phyloP scores from a whole-genome alignment of 1,140 invertebrate genomes.

The Tetramorium simillimum region DNA sequence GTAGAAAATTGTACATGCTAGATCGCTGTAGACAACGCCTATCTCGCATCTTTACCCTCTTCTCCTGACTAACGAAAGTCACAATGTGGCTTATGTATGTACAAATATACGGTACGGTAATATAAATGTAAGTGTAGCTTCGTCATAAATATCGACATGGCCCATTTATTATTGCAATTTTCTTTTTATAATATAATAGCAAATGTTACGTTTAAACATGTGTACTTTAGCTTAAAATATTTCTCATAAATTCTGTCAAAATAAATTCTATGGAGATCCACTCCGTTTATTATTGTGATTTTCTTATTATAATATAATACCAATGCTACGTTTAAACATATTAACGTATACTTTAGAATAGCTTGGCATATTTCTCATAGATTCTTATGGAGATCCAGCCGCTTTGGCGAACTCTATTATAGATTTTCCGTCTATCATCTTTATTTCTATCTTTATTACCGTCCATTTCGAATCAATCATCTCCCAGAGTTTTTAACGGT shows the following conservation, averaged over 20 bases:
- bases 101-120: slow-evolving; percentile 7
- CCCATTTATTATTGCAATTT: neutral
- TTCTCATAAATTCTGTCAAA: neutral
- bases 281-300: neutral
- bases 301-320: neutral
- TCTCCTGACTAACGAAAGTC: slow-evolving; percentile 10
- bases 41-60: neutral
- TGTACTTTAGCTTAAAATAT: neutral
- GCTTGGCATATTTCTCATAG: neutral
- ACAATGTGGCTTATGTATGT: neutral
- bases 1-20: neutral
- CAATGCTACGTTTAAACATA: neutral
- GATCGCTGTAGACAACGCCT: neutral
- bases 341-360: neutral
- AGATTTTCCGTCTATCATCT: slow-evolving; percentile 12
- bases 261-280: slow-evolving; percentile 1
- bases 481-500: neutral
- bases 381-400: neutral
- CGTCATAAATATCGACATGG: neutral
- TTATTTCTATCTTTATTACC: neutral
- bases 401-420: neutral
- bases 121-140: slow-evolving; percentile 4
- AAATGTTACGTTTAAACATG: neutral
- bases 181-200: neutral
- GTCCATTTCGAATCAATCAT: neutral